A percentile compares a stretch with the other conserved stretches of the same genome.
phyloP scores from a whole-genome alignment of 2,113 vertebrate species.

The Anser cygnoides region DNA sequence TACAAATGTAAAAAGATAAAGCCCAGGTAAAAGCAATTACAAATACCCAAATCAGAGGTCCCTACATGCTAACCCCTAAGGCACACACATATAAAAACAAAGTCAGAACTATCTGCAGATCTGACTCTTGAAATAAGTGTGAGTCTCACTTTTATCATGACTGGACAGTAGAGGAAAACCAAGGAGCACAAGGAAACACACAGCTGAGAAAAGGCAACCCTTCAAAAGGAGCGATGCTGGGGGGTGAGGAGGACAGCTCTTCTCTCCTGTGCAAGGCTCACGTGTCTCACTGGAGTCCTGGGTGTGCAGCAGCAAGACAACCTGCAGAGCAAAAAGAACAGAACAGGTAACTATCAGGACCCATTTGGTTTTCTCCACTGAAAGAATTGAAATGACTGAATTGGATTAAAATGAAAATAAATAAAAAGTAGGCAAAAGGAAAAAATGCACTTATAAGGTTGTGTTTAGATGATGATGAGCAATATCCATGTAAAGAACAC shows the following conservation, averaged over 20 bases:
- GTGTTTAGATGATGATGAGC: neutral
- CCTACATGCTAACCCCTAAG: neutral
- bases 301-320: neutral
- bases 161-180: neutral
- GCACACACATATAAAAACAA: neutral
- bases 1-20: neutral
- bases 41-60: neutral
- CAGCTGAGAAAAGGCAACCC: neutral
- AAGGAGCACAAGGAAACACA: neutral
- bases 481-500: neutral
- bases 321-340: neutral
- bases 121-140: neutral
- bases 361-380: neutral
- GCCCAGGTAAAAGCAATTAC: neutral
- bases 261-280: neutral
- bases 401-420: neutral
- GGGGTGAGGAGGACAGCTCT: neutral
- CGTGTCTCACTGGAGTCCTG: rapidly evolving
- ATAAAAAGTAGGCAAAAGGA: neutral
- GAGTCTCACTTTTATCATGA: neutral
- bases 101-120: neutral
- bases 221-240: rapidly evolving
- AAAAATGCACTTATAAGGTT: neutral
- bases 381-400: neutral
- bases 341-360: neutral